These are phyloP conservation scores for Coregonus suidteri DNA, from an alignment of 2,797 vertebrate species.

Conservation along the genomic window DNA sequence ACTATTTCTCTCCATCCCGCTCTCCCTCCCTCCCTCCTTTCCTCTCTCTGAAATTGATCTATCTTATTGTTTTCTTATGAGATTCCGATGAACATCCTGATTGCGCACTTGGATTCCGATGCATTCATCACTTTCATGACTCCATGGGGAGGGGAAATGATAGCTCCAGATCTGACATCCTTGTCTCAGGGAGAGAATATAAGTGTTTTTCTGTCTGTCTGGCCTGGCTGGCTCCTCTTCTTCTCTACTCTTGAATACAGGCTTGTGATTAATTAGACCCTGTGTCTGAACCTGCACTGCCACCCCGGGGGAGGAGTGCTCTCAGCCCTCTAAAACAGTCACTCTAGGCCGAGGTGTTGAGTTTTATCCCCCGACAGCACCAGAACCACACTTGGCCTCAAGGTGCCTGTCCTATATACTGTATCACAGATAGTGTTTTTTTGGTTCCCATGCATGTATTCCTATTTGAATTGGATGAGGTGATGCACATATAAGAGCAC, in stretches of 20 bases:
- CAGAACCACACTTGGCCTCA: conserved; percentile 51
- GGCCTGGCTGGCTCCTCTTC: background rate
- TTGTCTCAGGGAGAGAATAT: conserved; percentile 24
- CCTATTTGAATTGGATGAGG: conserved; percentile 35
- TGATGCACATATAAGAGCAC: conserved; percentile 22
- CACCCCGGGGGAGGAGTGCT: conserved; percentile 38
- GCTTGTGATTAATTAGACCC: conserved; percentile 63
- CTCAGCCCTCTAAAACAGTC: conserved; percentile 45
- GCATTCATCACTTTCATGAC: conserved; percentile 18
- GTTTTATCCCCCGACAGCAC: conserved; percentile 44
- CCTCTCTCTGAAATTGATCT: conserved; percentile 22
- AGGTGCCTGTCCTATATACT: conserved; percentile 64
- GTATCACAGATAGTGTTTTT: background rate
- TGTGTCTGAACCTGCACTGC: conserved; percentile 41
- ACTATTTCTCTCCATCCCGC: background rate
- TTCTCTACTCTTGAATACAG: conserved; percentile 45
- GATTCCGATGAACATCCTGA: conserved; percentile 25
- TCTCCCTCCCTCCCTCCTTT: no score
- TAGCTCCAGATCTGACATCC: conserved; percentile 36
- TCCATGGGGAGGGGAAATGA: conserved; percentile 32
- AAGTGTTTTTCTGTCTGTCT: conserved; percentile 23
- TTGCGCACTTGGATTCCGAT: conserved; percentile 14
- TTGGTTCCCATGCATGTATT: conserved; percentile 22
- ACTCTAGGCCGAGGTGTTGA: conserved; percentile 41
- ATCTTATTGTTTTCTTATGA: conserved; percentile 39